These are phyloP conservation scores for Pseudococcus longispinus DNA, from an alignment of 2,888 invertebrate genomes.

Conservation along the genomic window DNA sequence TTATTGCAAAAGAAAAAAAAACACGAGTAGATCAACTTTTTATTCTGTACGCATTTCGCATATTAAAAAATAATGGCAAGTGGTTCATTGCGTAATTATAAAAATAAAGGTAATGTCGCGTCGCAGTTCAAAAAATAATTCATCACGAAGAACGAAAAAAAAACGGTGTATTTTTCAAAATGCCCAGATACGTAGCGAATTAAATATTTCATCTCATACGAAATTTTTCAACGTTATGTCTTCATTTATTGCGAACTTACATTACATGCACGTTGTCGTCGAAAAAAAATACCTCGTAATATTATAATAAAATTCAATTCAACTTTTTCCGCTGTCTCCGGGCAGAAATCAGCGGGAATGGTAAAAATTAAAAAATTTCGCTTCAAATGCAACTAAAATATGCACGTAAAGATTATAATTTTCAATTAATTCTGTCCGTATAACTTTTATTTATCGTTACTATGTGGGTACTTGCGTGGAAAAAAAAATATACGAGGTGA, in stretches of 20 bases:
- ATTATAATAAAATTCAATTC: neutral
- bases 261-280: neutral
- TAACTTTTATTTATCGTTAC: neutral
- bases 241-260: neutral
- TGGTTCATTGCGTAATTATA: neutral
- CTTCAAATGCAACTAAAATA: neutral
- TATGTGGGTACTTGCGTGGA: neutral
- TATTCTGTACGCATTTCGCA: neutral
- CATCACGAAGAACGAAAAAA: neutral
- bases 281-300: neutral
- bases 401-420: neutral
- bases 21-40: neutral
- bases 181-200: neutral
- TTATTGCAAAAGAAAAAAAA: neutral
- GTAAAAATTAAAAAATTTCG: neutral
- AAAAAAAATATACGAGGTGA: neutral
- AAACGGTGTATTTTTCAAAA: neutral
- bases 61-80: neutral
- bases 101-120: neutral
- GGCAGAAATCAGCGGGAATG: neutral
- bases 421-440: constrained; percentile 27
- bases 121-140: constrained; percentile 1
- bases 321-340: neutral
- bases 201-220: neutral
- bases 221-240: neutral